phyloP scores from a whole-genome alignment of 2,888 invertebrate species.

The Lordiphosa fenestrarum region DNA sequence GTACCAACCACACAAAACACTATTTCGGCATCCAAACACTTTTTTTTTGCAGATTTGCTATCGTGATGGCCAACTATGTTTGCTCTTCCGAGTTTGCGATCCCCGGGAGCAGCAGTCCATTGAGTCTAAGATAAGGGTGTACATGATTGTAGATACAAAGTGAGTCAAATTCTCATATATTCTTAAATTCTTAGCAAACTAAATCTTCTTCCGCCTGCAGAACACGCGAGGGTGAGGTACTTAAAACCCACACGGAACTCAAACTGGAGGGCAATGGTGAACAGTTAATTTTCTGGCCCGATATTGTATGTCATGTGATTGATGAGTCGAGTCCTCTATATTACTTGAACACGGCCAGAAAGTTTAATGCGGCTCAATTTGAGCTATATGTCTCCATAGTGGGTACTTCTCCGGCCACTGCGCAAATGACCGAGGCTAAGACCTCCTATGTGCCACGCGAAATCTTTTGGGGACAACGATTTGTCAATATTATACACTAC shows the following conservation, averaged over 20 bases:
- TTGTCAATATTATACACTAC: constrained; percentile 85
- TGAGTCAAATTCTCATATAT: constrained; percentile 40
- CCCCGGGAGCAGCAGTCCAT: constrained; percentile 88
- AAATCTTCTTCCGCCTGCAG: constrained; percentile 42
- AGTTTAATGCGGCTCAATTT: constrained; percentile 88
- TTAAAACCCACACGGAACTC: constrained; percentile 87
- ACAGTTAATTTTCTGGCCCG: constrained; percentile 91
- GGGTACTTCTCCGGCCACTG: constrained; percentile 90
- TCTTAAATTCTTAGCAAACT: background rate
- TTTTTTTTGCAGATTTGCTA: constrained; percentile 84
- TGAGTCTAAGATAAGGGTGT: constrained; percentile 88
- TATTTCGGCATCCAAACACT: background rate
- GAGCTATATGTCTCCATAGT: constrained; percentile 91
- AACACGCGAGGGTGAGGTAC: constrained; percentile 85
- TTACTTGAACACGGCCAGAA: constrained; percentile 86
- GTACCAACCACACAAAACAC: too few relatives aligned
- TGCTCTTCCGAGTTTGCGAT: constrained; percentile 91
- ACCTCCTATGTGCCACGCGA: constrained; percentile 90
- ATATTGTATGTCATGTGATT: constrained; percentile 91
- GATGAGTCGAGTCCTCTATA: constrained; percentile 89
- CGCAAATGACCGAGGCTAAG: constrained; percentile 86
- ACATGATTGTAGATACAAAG: constrained; percentile 76
- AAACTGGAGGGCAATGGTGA: constrained; percentile 84
- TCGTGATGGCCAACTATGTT: constrained; percentile 88
- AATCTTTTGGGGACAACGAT: constrained; percentile 91